Evolutionary conservation across 1,140 invertebrate species (phyloP).

Genomic region (Delia radicum): DNA sequence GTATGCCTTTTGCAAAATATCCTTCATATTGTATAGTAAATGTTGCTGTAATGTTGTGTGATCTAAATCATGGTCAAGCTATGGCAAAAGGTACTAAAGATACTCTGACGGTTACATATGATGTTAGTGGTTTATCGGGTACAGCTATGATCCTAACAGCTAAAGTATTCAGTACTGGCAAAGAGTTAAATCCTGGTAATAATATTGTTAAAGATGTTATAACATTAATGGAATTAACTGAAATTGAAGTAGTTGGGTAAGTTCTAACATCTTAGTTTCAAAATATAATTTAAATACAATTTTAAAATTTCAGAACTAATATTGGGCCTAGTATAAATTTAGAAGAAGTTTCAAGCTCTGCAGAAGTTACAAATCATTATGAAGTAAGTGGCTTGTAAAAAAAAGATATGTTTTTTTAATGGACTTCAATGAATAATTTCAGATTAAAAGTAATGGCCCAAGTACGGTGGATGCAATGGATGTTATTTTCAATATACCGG

Average conservation of each 20-base stretch:
- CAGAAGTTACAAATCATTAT: slow-evolving; percentile 45
- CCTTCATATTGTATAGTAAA: slow-evolving; percentile 51
- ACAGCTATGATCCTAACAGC: slow-evolving; percentile 41
- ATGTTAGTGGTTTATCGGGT: slow-evolving; percentile 44
- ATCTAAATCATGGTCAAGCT: slow-evolving; percentile 42
- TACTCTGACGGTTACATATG: slow-evolving; percentile 50
- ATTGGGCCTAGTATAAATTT: slow-evolving; percentile 39
- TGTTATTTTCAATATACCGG: slow-evolving; percentile 44
- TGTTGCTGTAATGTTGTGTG: slow-evolving; percentile 43
- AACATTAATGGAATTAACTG: slow-evolving; percentile 50
- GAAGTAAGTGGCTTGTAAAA: slow-evolving; percentile 32
- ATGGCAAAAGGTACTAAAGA: slow-evolving; percentile 44
- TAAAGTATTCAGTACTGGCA: slow-evolving; percentile 55
- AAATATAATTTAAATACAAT: too few species aligned
- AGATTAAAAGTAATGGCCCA: slow-evolving; percentile 48
- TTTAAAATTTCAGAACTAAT: slow-evolving; percentile 34
- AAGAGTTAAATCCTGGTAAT: slow-evolving; percentile 45
- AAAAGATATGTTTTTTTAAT: too few species aligned
- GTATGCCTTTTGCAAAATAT: slow-evolving; percentile 52
- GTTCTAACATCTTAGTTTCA: background rate
- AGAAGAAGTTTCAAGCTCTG: slow-evolving; percentile 42
- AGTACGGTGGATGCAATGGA: slow-evolving; percentile 45
- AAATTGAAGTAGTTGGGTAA: slow-evolving; percentile 57
- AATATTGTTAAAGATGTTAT: slow-evolving; percentile 48
- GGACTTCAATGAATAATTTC: too few species aligned